Percentiles rank a stretch among this genome's conserved stretches.
Conservation (phyloP, 2,113 vertebrate species). For the Oryzias javanicus region DNA sequence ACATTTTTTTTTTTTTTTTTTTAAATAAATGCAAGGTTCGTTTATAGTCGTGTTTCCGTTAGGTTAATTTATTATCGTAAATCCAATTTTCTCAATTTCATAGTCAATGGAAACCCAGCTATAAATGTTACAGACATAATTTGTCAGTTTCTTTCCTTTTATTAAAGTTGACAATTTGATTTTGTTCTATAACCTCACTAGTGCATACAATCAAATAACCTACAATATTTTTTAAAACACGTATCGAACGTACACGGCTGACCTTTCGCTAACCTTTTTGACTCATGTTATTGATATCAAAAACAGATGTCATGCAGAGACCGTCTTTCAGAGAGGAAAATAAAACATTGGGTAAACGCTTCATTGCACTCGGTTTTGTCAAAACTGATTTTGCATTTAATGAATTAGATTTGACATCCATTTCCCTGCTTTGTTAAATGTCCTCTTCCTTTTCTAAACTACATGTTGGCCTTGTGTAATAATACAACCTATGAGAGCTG, state of each 20-base stretch:
- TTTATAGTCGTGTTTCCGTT: no score
- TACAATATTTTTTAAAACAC: constrained; percentile 14
- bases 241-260: constrained; percentile 30
- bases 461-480: not conserved
- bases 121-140: constrained; percentile 28
- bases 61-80: no score
- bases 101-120: not conserved
- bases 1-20: no score
- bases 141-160: constrained; percentile 11
- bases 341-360: no score
- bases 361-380: no score
- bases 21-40: no score
- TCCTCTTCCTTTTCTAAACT: not conserved
- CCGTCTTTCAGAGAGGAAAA: not conserved
- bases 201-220: constrained; percentile 18
- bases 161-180: constrained; percentile 20
- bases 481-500: not conserved
- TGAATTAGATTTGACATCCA: not conserved
- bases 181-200: constrained; percentile 10
- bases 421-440: not conserved
- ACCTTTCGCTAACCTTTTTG: constrained; percentile 33
- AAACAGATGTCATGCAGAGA: constrained; percentile 1
- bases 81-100: no score
- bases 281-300: constrained; percentile 28
- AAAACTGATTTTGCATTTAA: not conserved